phyloP scores from a whole-genome alignment of 2,888 invertebrate species.

The Apodemia duryi region DNA sequence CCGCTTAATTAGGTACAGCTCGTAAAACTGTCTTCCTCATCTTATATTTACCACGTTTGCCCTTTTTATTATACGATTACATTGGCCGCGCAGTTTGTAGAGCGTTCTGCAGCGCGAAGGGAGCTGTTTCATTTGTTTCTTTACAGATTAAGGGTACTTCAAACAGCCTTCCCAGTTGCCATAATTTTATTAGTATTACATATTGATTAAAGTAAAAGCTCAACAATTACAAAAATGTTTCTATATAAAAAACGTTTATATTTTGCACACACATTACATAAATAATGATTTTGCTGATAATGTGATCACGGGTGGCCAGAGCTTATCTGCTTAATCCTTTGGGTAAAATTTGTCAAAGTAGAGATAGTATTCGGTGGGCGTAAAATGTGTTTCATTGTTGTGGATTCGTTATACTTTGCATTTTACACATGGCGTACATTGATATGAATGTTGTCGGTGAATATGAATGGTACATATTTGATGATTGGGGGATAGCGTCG shows the following conservation, averaged over 20 bases:
- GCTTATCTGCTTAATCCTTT: constrained; percentile 62
- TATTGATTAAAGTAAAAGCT: constrained; percentile 10
- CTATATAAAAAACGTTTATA: constrained; percentile 15
- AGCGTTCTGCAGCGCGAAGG: constrained; percentile 70
- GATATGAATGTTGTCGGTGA: constrained; percentile 27
- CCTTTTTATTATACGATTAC: constrained; percentile 80
- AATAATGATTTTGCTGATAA: constrained; percentile 69
- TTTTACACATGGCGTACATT: constrained; percentile 21
- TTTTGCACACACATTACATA: constrained; percentile 40
- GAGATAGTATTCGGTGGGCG: constrained; percentile 28
- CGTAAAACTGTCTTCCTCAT: constrained; percentile 80
- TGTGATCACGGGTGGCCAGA: constrained; percentile 60
- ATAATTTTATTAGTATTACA: constrained; percentile 22
- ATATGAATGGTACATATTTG: constrained; percentile 45
- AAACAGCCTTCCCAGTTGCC: constrained; percentile 48
- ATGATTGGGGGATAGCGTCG: constrained; percentile 43
- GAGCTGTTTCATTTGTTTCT: constrained; percentile 78
- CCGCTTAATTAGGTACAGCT: constrained; percentile 78
- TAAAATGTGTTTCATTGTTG: constrained; percentile 20
- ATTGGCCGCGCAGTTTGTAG: constrained; percentile 75
- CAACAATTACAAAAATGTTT: constrained; percentile 13
- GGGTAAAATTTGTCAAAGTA: constrained; percentile 49
- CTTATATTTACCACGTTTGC: constrained; percentile 80
- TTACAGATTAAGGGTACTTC: constrained; percentile 63
- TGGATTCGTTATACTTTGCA: constrained; percentile 24